Evolutionary conservation across 2,113 vertebrate species (phyloP).

Genomic region (Festucalex cinctus): DNA sequence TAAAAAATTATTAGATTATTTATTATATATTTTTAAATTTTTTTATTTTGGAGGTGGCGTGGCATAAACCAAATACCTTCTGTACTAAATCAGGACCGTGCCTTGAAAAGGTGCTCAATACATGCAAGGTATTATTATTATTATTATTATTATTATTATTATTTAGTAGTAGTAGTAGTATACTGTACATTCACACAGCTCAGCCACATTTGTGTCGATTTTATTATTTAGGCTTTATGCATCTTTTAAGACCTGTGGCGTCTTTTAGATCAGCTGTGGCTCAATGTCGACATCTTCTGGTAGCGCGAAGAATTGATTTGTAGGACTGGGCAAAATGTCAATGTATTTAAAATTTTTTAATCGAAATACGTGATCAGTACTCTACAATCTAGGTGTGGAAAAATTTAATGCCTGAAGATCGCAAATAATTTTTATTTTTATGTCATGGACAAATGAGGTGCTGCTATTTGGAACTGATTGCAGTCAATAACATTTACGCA

Average conservation of each 20-base stretch:
- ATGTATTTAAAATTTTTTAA: background rate
- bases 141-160: too few relatives aligned
- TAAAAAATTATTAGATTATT: too few relatives aligned
- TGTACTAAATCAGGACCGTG: background rate
- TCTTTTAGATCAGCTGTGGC: conserved; percentile 21
- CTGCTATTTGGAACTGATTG: conserved; percentile 48
- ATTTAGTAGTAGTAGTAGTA: too few relatives aligned
- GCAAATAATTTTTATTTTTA: conserved; percentile 13
- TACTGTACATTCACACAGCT: background rate
- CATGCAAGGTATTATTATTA: too few relatives aligned
- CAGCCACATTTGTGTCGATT: background rate
- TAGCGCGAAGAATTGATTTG: background rate
- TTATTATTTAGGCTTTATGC: background rate
- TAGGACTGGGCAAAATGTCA: background rate
- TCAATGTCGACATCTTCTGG: conserved; percentile 66
- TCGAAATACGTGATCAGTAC: conserved; percentile 45
- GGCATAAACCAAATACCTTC: too few relatives aligned
- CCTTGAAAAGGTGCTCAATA: too few relatives aligned
- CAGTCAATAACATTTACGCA: conserved; percentile 67
- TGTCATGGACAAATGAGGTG: conserved; percentile 25
- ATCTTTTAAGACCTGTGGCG: background rate
- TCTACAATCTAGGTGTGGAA: conserved; percentile 36
- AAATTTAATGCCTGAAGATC: conserved; percentile 46
- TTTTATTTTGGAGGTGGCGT: too few relatives aligned
- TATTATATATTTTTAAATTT: too few relatives aligned